These are phyloP conservation scores for Beris morrisii DNA, from an alignment of 2,888 invertebrate genomes.

Conservation along the genomic window DNA sequence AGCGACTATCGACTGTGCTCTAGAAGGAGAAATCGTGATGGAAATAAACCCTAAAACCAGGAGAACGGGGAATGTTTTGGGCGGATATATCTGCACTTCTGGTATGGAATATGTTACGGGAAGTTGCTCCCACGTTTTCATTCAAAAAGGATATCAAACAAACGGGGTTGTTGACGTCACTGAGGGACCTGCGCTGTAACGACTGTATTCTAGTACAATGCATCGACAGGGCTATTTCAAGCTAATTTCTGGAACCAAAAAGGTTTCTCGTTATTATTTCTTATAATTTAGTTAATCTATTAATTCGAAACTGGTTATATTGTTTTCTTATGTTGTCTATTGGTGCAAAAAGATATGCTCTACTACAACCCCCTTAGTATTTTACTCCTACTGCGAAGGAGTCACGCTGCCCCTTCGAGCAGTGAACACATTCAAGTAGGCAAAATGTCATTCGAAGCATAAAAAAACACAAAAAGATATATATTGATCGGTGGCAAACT, in stretches of 20 bases:
- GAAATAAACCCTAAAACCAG: constrained; percentile 10
- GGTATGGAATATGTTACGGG: background rate
- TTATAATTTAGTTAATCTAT: too few species aligned
- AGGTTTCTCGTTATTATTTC: too few species aligned
- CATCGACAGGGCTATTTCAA: background rate
- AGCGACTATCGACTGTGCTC: background rate
- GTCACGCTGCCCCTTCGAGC: constrained; percentile 24
- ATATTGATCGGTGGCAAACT: constrained; percentile 35
- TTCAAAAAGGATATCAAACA: constrained; percentile 27
- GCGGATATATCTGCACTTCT: constrained; percentile 6
- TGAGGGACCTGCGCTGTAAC: constrained; percentile 16
- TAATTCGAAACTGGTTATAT: too few species aligned
- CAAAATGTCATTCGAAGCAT: constrained; percentile 24
- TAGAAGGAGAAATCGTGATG: constrained; percentile 20
- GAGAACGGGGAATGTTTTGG: constrained; percentile 12
- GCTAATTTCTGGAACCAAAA: too few species aligned
- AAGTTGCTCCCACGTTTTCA: constrained; percentile 30
- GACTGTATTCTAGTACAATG: constrained; percentile 19
- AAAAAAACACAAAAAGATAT: constrained; percentile 24
- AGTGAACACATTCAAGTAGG: constrained; percentile 36
- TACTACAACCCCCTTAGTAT: constrained; percentile 23
- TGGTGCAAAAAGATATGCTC: constrained; percentile 1
- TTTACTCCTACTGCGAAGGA: constrained; percentile 8
- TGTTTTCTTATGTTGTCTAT: too few species aligned
- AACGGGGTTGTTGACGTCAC: constrained; percentile 18